Percentiles rank a stretch among this genome's conserved stretches.
phyloP scores from a whole-genome alignment of 1,140 invertebrate genomes.

The Leptoteleia sp. region DNA sequence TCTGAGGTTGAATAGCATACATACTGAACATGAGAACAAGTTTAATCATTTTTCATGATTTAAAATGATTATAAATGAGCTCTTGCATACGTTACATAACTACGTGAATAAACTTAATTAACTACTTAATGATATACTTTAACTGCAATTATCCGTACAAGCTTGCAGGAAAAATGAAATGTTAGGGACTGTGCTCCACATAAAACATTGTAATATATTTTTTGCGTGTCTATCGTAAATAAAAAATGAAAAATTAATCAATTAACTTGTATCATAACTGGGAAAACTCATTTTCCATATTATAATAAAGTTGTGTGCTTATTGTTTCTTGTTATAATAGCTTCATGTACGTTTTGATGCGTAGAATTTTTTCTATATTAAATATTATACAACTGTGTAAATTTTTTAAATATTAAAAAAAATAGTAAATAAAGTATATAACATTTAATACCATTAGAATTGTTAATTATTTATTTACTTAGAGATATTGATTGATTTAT shows the following conservation, averaged over 20 bases:
- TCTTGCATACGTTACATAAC: constrained; percentile 36
- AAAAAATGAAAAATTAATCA: constrained; percentile 30
- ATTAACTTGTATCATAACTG: constrained; percentile 23
- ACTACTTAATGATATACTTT: constrained; percentile 57
- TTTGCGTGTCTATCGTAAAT: constrained; percentile 47
- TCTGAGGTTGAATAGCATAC: background rate
- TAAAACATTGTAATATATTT: constrained; percentile 48
- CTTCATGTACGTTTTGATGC: too few relatives aligned
- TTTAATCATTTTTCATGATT: constrained; percentile 52
- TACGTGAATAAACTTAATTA: constrained; percentile 58
- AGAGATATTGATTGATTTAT: too few relatives aligned
- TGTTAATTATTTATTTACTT: too few relatives aligned
- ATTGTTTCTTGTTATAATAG: too few relatives aligned
- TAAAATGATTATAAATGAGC: constrained; percentile 52
- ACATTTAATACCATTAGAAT: too few relatives aligned
- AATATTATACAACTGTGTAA: too few relatives aligned
- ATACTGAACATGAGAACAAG: constrained; percentile 6
- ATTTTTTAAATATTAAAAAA: too few relatives aligned
- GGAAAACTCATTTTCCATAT: too few relatives aligned
- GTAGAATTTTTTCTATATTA: too few relatives aligned
- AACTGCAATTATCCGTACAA: constrained; percentile 47
- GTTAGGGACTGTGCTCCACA: constrained; percentile 44
- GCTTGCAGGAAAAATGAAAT: constrained; percentile 50
- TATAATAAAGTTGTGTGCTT: too few relatives aligned
- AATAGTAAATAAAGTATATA: too few relatives aligned